These are phyloP conservation scores for Ammodytes dubius DNA, from an alignment of 2,113 vertebrate species.

Conservation along the genomic window DNA sequence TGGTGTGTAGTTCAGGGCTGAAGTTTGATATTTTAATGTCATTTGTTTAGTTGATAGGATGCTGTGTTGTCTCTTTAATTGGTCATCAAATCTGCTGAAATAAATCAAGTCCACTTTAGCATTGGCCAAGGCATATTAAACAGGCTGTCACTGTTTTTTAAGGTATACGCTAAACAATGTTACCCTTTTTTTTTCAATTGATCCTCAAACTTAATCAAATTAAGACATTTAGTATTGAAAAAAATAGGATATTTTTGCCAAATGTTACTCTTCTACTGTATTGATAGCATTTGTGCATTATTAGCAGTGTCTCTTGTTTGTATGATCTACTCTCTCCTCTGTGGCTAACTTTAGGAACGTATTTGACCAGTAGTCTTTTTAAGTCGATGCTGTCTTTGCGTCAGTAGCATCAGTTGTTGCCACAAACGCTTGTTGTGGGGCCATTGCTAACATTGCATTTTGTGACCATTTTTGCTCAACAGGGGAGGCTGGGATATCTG, in stretches of 20 bases:
- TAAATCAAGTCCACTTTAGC: slow-evolving; percentile 34
- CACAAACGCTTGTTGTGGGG: slow-evolving; percentile 42
- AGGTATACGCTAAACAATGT: neutral
- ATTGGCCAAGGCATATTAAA: slow-evolving; percentile 66
- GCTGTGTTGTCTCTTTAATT: neutral
- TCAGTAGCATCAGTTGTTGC: slow-evolving; percentile 55
- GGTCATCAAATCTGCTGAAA: neutral
- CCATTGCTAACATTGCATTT: slow-evolving; percentile 77
- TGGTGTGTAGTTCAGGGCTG: neutral
- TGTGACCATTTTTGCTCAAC: slow-evolving; percentile 83
- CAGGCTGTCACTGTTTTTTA: slow-evolving; percentile 38
- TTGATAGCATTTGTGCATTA: slow-evolving; percentile 70
- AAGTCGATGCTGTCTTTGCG: slow-evolving; percentile 46
- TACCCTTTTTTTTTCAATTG: neutral
- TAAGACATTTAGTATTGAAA: neutral
- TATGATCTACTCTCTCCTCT: slow-evolving; percentile 65
- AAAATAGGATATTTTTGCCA: slow-evolving; percentile 12
- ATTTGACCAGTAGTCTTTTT: slow-evolving; percentile 68
- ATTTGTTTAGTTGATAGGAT: neutral
- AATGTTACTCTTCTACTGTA: slow-evolving; percentile 48
- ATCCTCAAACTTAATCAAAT: slow-evolving; percentile 2
- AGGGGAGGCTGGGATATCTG: slow-evolving; percentile 86
- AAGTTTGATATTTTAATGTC: slow-evolving; percentile 8
- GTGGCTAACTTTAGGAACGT: slow-evolving; percentile 73
- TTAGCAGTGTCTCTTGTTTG: slow-evolving; percentile 66